These are phyloP conservation scores for Eilema depressum DNA, from an alignment of 2,888 invertebrate genomes.

Conservation along the genomic window DNA sequence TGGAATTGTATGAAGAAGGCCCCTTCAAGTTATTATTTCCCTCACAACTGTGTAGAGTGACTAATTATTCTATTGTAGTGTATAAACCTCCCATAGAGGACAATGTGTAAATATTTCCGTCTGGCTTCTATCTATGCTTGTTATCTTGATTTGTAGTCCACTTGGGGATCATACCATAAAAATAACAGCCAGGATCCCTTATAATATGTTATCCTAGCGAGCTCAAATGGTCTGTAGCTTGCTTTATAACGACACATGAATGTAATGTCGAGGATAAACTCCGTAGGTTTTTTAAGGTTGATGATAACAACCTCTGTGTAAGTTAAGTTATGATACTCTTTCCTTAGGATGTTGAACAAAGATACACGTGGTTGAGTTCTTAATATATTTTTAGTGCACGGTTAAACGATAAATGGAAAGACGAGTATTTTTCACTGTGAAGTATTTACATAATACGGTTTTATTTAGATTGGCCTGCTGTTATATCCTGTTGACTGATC, in stretches of 20 bases:
- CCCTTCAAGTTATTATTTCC: neutral
- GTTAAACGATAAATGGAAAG: neutral
- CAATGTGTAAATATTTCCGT: slow-evolving; percentile 73
- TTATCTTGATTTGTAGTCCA: slow-evolving; percentile 82
- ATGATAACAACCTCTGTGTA: slow-evolving; percentile 53
- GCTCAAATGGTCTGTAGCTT: slow-evolving; percentile 70
- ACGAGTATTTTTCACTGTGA: neutral
- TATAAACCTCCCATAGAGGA: slow-evolving; percentile 53
- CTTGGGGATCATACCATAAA: slow-evolving; percentile 73
- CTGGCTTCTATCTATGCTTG: slow-evolving; percentile 73
- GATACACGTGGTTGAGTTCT: neutral
- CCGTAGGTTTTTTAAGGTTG: slow-evolving; percentile 58
- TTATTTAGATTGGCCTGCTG: too few species aligned
- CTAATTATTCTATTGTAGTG: slow-evolving; percentile 46
- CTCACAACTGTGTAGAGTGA: neutral
- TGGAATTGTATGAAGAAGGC: too few species aligned
- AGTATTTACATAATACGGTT: neutral
- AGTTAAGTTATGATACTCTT: slow-evolving; percentile 34
- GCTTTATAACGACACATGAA: slow-evolving; percentile 69
- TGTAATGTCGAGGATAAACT: slow-evolving; percentile 59
- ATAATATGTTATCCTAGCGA: slow-evolving; percentile 67
- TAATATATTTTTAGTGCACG: slow-evolving; percentile 10
- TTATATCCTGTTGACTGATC: too few species aligned
- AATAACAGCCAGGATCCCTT: slow-evolving; percentile 71
- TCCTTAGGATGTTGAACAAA: slow-evolving; percentile 9